Conservation (phyloP, 1,140 invertebrate genomes). For the Panagrolaimus sp. region DNA sequence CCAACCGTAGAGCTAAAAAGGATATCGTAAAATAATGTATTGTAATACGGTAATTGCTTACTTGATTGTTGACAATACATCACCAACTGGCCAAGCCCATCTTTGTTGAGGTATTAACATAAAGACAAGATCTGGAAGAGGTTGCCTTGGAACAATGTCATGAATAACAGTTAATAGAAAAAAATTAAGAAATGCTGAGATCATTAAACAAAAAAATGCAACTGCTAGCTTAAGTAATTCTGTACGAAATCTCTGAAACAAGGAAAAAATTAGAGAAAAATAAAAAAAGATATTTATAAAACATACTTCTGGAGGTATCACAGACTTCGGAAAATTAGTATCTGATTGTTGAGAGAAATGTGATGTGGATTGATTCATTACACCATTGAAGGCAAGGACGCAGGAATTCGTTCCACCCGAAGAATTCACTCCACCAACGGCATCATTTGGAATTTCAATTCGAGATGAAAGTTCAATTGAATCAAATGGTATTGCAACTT, state of each 20-base stretch:
- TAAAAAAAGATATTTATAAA: too few species aligned
- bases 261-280: too few species aligned
- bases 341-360: neutral
- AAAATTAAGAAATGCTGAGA: conserved; percentile 58
- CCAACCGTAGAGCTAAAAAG: conserved; percentile 53
- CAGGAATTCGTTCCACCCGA: neutral
- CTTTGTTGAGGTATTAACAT: conserved; percentile 55
- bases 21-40: neutral
- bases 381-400: conserved; percentile 1
- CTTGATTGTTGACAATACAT: conserved; percentile 58
- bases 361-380: neutral
- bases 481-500: conserved; percentile 32
- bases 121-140: conserved; percentile 54
- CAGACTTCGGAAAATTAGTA: too few species aligned
- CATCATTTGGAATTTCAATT: conserved; percentile 21
- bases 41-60: conserved; percentile 33
- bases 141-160: conserved; percentile 52
- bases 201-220: conserved; percentile 51
- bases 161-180: conserved; percentile 58
- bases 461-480: conserved; percentile 21
- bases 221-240: conserved; percentile 53
- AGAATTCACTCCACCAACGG: conserved; percentile 27
- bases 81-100: conserved; percentile 58
- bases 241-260: conserved; percentile 35
- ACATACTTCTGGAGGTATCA: too few species aligned